A percentile compares a stretch with the other conserved stretches of the same genome.
phyloP scores from a whole-genome alignment of 2,888 invertebrate species.

The Coelopa pilipes region DNA sequence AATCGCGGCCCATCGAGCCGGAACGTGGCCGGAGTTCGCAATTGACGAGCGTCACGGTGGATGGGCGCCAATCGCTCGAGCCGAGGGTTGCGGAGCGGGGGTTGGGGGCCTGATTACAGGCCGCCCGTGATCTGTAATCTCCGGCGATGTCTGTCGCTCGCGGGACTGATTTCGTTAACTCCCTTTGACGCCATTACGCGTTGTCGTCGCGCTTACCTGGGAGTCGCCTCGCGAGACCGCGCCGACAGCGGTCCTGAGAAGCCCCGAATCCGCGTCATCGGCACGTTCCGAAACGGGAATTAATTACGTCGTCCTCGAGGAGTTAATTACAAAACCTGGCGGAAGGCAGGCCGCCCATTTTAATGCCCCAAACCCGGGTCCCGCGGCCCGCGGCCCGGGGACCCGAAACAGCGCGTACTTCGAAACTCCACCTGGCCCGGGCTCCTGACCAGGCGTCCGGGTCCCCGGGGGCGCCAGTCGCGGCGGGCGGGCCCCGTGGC shows the following conservation, averaged over 20 bases:
- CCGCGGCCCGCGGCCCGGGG: neutral
- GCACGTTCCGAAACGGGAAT: constrained; percentile 6
- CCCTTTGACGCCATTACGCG: no score
- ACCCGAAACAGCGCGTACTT: neutral
- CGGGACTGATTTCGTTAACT: neutral
- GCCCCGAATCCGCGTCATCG: neutral
- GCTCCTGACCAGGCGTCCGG: neutral
- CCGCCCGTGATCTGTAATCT: neutral
- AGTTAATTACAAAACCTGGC: constrained; percentile 14
- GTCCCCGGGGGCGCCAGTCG: neutral
- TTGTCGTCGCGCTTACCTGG: neutral
- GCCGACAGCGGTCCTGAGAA: neutral
- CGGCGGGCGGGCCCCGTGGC: constrained; percentile 22
- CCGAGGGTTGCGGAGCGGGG: neutral
- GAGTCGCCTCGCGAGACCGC: neutral
- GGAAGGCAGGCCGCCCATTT: neutral
- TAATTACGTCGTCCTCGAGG: neutral
- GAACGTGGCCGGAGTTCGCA: constrained; percentile 15
- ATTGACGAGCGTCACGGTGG: constrained; percentile 1
- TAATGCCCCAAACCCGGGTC: neutral
- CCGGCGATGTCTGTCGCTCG: neutral
- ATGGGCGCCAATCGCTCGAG: neutral
- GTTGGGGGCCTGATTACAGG: neutral
- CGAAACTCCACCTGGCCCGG: neutral
- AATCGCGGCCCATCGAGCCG: neutral